Evolutionary conservation across 2,797 vertebrate genomes (phyloP).

Genomic region (Salarias fasciatus): DNA sequence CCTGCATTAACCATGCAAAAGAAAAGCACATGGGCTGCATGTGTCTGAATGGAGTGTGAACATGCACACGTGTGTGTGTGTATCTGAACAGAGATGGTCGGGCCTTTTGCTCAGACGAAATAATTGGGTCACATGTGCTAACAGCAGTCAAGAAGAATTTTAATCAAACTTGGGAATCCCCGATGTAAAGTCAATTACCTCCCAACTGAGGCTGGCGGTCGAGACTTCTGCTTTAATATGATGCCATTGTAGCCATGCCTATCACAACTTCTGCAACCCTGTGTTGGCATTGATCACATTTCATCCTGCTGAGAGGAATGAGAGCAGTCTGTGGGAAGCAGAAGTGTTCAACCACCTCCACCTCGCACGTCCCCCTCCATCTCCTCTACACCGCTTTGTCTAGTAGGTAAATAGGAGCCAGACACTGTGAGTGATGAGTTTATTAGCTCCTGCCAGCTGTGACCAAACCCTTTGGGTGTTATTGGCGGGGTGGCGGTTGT

Average conservation of each 20-base stretch:
- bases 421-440: slow-evolving; percentile 76
- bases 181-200: slow-evolving; percentile 54
- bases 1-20: slow-evolving; percentile 6
- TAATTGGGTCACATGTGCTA: slow-evolving; percentile 73
- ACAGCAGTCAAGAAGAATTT: slow-evolving; percentile 64
- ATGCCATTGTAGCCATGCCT: background rate
- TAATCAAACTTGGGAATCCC: slow-evolving; percentile 76
- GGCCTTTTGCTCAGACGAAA: slow-evolving; percentile 40
- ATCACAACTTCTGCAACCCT: slow-evolving; percentile 7
- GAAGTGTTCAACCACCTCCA: slow-evolving; percentile 28
- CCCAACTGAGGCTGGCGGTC: slow-evolving; percentile 23
- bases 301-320: slow-evolving; percentile 4
- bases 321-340: slow-evolving; percentile 23
- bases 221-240: slow-evolving; percentile 31
- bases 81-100: slow-evolving; percentile 17
- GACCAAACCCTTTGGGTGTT: slow-evolving; percentile 75
- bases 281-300: slow-evolving; percentile 3
- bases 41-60: slow-evolving; percentile 4
- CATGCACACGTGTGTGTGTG: background rate
- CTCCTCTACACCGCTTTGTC: slow-evolving; percentile 44
- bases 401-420: slow-evolving; percentile 68
- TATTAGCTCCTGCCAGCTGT: slow-evolving; percentile 83
- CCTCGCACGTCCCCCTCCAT: slow-evolving; percentile 7
- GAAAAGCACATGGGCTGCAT: slow-evolving; percentile 3
- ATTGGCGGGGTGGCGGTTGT: slow-evolving; percentile 34